These are phyloP conservation scores for Calyptomena viridis DNA, from an alignment of 2,113 vertebrate genomes.

Conservation along the genomic window DNA sequence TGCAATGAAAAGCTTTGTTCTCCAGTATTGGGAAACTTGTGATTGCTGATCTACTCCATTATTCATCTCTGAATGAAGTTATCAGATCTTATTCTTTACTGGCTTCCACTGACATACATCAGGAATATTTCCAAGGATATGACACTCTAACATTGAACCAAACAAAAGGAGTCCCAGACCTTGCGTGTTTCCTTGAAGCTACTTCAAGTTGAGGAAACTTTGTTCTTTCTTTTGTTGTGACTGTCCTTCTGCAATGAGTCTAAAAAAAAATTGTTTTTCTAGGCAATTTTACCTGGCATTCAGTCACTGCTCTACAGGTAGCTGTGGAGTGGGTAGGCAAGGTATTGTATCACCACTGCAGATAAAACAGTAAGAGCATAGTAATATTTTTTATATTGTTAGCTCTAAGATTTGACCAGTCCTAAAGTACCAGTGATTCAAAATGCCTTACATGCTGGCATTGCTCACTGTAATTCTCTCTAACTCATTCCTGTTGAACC, in stretches of 20 bases:
- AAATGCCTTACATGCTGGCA: neutral
- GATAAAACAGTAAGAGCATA: neutral
- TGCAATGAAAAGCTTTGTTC: constrained; percentile 4
- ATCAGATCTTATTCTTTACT: constrained; percentile 3
- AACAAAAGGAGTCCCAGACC: neutral
- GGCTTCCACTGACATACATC: neutral
- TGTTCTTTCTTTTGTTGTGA: neutral
- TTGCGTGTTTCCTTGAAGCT: neutral
- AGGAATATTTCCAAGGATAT: constrained; percentile 9
- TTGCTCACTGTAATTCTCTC: neutral
- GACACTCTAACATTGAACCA: neutral
- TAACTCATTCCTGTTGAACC: constrained; percentile 4
- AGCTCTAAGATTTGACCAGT: neutral
- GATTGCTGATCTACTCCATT: neutral
- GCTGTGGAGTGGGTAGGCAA: neutral
- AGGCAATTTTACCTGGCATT: neutral
- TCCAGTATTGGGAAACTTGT: neutral
- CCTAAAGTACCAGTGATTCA: neutral
- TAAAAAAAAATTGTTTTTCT: neutral
- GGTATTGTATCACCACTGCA: neutral
- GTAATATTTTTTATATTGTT: neutral
- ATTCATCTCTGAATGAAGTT: constrained; percentile 10
- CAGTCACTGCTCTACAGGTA: neutral
- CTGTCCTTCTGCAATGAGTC: neutral
- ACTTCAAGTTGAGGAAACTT: neutral